These are phyloP conservation scores for Penaeus vannamei DNA, from an alignment of 1,140 invertebrate species.

Conservation along the genomic window DNA sequence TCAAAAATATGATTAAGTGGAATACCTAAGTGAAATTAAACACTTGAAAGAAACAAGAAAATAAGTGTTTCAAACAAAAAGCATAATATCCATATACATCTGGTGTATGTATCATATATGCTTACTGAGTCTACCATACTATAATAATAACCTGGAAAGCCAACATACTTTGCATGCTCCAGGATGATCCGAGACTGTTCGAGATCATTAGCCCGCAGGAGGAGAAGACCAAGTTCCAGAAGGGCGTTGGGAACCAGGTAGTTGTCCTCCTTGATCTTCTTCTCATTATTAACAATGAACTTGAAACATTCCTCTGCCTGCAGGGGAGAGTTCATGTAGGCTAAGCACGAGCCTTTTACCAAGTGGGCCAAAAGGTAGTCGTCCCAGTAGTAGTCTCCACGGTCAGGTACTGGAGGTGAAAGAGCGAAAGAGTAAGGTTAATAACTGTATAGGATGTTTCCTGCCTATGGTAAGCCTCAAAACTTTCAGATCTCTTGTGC, in stretches of 20 bases:
- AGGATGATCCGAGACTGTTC: slow-evolving; percentile 81
- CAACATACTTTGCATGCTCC: slow-evolving; percentile 86
- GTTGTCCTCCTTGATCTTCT: slow-evolving; percentile 85
- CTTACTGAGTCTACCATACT: not conserved
- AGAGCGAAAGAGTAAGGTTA: not conserved
- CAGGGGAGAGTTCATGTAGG: slow-evolving; percentile 80
- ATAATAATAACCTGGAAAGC: not conserved
- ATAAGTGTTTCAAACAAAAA: not conserved
- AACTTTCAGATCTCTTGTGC: not conserved
- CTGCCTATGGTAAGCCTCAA: not conserved
- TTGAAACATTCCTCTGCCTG: slow-evolving; percentile 85
- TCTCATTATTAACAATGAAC: slow-evolving; percentile 81
- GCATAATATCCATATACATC: not conserved
- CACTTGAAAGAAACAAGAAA: not conserved
- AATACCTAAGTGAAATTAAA: not conserved
- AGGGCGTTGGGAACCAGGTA: slow-evolving; percentile 90
- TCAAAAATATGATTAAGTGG: not conserved
- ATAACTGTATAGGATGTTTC: not conserved
- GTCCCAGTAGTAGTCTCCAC: slow-evolving; percentile 78
- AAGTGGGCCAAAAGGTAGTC: slow-evolving; percentile 84
- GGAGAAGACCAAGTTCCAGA: slow-evolving; percentile 87
- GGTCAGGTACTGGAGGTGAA: slow-evolving; percentile 46
- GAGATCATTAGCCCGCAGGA: slow-evolving; percentile 79
- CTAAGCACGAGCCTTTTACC: slow-evolving; percentile 88
- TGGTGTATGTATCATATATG: not conserved